Evolutionary conservation across 2,797 vertebrate species (phyloP).

Genomic region (Gephyroberyx darwinii): DNA sequence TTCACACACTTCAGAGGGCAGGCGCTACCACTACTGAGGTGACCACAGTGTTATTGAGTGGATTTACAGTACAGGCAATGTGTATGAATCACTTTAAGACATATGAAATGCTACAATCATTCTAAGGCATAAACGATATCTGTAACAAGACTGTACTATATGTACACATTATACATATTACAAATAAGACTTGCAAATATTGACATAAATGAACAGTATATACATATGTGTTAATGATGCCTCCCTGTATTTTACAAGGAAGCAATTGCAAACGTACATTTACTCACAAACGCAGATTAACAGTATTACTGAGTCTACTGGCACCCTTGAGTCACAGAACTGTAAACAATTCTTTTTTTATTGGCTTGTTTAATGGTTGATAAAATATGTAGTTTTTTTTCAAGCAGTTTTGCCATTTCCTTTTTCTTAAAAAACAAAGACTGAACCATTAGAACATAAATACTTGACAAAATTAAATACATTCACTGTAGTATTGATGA

Average conservation of each 20-base stretch:
- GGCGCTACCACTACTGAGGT: conserved; percentile 92
- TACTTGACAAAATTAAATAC: conserved; percentile 96
- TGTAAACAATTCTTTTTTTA: conserved; percentile 89
- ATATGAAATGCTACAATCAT: conserved; percentile 87
- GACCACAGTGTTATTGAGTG: conserved; percentile 89
- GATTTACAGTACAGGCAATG: conserved; percentile 88
- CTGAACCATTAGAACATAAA: conserved; percentile 91
- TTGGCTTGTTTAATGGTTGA: conserved; percentile 87
- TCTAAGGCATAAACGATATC: conserved; percentile 88
- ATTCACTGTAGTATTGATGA: conserved; percentile 91
- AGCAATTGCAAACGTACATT: conserved; percentile 87
- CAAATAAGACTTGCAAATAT: conserved; percentile 87
- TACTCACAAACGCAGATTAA: conserved; percentile 88
- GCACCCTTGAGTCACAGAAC: conserved; percentile 84
- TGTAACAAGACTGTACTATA: conserved; percentile 80
- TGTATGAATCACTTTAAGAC: conserved; percentile 84
- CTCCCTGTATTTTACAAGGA: conserved; percentile 85
- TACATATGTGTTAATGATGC: conserved; percentile 84
- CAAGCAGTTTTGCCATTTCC: conserved; percentile 84
- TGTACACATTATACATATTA: conserved; percentile 92
- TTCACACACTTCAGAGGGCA: conserved; percentile 87
- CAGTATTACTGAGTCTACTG: conserved; percentile 82
- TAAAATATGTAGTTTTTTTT: conserved; percentile 87
- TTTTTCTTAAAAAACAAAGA: conserved; percentile 94
- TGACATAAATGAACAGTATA: conserved; percentile 91